A percentile compares a stretch with the other conserved stretches of the same genome.
Conservation (phyloP, 1,140 invertebrate species). For the Drosophila miranda region DNA sequence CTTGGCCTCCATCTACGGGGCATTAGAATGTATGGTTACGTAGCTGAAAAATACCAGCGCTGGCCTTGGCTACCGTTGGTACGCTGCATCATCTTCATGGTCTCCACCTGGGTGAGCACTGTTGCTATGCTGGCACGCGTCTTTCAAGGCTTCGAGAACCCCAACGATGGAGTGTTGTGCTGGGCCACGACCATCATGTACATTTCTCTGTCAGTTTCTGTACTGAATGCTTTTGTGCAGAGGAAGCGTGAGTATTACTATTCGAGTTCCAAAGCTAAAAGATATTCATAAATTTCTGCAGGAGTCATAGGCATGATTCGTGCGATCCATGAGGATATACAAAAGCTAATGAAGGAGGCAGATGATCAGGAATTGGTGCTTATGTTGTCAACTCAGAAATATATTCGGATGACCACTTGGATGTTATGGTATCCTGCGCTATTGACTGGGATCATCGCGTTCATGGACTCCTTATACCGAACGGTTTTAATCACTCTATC, state of each 20-base stretch:
- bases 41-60: conserved; percentile 43
- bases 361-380: conserved; percentile 50
- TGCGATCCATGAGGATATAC: conserved; percentile 39
- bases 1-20: conserved; percentile 47
- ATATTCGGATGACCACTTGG: conserved; percentile 51
- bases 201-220: conserved; percentile 58
- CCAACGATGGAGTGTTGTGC: conserved; percentile 63
- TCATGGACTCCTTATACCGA: conserved; percentile 47
- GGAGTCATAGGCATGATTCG: conserved; percentile 52
- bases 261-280: too few relatives aligned
- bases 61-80: conserved; percentile 39
- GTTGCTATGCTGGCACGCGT: conserved; percentile 43
- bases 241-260: conserved; percentile 43
- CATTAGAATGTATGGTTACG: conserved; percentile 65
- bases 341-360: conserved; percentile 22
- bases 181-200: conserved; percentile 66
- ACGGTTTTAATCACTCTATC: not conserved
- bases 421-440: conserved; percentile 61
- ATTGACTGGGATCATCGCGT: conserved; percentile 60
- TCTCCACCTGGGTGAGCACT: conserved; percentile 61
- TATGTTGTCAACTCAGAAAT: conserved; percentile 32
- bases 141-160: conserved; percentile 50
- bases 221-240: conserved; percentile 60
- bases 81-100: conserved; percentile 65
- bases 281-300: not conserved